Conservation (phyloP, 2,113 vertebrate species). For the Nothoprocta perdicaria region DNA sequence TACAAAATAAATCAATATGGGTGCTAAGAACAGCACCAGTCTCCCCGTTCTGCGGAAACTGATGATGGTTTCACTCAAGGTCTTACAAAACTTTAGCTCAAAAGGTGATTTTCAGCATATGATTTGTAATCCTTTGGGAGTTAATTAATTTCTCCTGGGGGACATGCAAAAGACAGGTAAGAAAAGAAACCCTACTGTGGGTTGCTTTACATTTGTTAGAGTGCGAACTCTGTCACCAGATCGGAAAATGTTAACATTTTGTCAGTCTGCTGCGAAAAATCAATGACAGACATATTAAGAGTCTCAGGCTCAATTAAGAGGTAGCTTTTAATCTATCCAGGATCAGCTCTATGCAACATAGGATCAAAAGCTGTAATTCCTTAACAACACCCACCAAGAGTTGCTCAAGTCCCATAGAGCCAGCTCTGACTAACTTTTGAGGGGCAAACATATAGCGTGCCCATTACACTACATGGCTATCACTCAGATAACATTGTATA, state of each 20-base stretch:
- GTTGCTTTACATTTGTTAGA: background rate
- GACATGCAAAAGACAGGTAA: background rate
- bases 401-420: background rate
- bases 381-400: background rate
- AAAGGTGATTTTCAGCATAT: background rate
- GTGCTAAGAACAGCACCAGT: background rate
- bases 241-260: background rate
- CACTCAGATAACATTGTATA: background rate
- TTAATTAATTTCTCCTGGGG: background rate
- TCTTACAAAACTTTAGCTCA: background rate
- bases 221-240: background rate
- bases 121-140: background rate
- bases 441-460: background rate
- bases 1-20: slow-evolving; percentile 40
- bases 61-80: background rate
- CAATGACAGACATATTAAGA: background rate
- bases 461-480: background rate
- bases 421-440: background rate
- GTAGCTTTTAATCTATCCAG: background rate
- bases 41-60: background rate
- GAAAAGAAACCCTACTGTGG: background rate
- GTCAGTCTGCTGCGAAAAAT: background rate
- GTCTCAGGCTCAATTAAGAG: background rate
- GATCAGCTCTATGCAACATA: background rate
- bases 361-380: background rate